Conservation (phyloP, 2,888 invertebrate species). For the Amiota minor region DNA sequence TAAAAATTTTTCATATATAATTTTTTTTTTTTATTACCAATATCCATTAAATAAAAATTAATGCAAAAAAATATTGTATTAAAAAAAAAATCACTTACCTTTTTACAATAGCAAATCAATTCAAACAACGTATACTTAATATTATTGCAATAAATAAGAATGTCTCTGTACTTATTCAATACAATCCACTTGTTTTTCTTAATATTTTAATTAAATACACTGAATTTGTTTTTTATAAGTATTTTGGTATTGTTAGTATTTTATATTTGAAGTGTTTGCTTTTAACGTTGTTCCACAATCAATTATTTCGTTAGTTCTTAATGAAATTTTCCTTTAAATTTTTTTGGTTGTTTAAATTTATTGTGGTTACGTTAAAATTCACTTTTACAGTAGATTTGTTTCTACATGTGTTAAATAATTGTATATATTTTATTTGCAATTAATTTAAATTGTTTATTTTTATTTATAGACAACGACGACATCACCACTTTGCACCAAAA, state of each 20-base stretch:
- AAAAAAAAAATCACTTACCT: neutral
- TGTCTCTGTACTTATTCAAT: too few species aligned
- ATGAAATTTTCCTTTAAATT: constrained; percentile 29
- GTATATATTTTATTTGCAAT: too few species aligned
- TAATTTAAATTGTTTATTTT: constrained; percentile 28
- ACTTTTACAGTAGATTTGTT: neutral
- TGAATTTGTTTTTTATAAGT: neutral
- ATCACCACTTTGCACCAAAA: constrained; percentile 56
- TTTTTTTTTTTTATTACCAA: neutral
- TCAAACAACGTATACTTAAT: constrained; percentile 11
- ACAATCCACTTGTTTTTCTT: constrained; percentile 12
- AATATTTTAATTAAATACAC: neutral
- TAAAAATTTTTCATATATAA: constrained; percentile 4
- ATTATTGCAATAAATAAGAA: neutral
- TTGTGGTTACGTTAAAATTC: constrained; percentile 41
- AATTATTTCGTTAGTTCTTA: constrained; percentile 40
- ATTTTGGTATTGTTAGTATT: constrained; percentile 17
- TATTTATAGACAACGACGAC: constrained; percentile 38
- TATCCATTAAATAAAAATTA: neutral
- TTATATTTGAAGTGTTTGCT: constrained; percentile 1
- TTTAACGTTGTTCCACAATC: constrained; percentile 56
- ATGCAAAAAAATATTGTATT: neutral
- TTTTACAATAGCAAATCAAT: constrained; percentile 1
- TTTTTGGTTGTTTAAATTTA: constrained; percentile 44
- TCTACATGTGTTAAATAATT: constrained; percentile 29